phyloP scores from a whole-genome alignment of 2,888 invertebrate species.

The Zonitis immaculata region DNA sequence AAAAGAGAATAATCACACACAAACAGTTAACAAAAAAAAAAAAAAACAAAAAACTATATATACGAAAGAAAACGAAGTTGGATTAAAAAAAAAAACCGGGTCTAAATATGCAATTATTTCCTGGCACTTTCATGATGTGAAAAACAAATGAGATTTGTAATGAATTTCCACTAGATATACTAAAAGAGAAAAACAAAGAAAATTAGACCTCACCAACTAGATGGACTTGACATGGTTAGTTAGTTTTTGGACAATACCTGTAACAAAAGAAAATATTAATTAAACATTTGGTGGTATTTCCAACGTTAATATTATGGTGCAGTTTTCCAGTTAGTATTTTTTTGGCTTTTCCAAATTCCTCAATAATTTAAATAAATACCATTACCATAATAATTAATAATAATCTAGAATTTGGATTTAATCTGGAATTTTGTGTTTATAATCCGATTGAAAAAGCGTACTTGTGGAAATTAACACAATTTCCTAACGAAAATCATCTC shows the following conservation, averaged over 20 bases:
- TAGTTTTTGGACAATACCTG: background rate
- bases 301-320: background rate
- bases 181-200: background rate
- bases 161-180: background rate
- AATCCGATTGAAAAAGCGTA: slow-evolving; percentile 34
- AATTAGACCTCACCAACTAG: background rate
- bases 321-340: background rate
- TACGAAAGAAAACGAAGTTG: background rate
- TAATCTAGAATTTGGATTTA: slow-evolving; percentile 24
- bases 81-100: background rate
- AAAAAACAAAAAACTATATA: background rate
- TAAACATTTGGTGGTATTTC: background rate
- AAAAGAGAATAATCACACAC: slow-evolving; percentile 6
- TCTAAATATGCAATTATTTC: slow-evolving; percentile 38
- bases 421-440: slow-evolving; percentile 32
- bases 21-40: background rate
- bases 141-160: slow-evolving; percentile 7
- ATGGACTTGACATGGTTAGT: background rate
- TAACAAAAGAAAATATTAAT: background rate
- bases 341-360: too few relatives aligned
- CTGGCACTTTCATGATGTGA: slow-evolving; percentile 3
- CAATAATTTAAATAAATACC: slow-evolving; percentile 10
- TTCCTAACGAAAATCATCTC: slow-evolving; percentile 21
- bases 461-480: slow-evolving; percentile 34
- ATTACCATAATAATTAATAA: slow-evolving; percentile 35